These are phyloP conservation scores for Alouatta palliata DNA, from an alignment of 2,113 vertebrate species.

Conservation along the genomic window DNA sequence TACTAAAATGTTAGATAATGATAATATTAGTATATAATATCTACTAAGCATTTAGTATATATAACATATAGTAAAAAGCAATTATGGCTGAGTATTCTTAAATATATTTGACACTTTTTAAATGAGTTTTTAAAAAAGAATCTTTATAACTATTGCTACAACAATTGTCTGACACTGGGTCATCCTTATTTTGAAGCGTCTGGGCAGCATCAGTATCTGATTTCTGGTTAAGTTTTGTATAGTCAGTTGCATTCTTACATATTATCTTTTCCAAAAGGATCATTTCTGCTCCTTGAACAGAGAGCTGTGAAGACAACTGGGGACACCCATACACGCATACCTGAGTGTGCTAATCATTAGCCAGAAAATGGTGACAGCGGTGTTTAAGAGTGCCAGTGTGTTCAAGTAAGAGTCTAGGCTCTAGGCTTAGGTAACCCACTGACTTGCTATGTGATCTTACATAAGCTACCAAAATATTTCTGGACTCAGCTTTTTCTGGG, in stretches of 20 bases:
- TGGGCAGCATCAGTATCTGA: not conserved
- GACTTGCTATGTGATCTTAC: not conserved
- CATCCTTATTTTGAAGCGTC: conserved; percentile 30
- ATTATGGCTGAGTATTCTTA: conserved; percentile 15
- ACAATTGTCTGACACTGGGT: not conserved
- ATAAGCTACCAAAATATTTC: not conserved
- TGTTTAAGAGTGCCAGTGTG: not conserved
- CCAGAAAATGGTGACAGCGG: not conserved
- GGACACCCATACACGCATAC: not conserved
- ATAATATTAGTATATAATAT: not conserved
- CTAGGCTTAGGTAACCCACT: not conserved
- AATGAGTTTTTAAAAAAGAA: not conserved
- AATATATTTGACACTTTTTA: conserved; percentile 4
- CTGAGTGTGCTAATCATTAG: not conserved
- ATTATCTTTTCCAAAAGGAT: conserved; percentile 3
- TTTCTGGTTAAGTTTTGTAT: not conserved
- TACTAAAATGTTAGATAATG: not conserved
- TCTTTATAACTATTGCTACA: not conserved
- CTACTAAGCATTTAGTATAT: conserved; percentile 28
- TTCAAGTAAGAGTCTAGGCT: not conserved
- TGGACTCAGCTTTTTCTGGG: not conserved
- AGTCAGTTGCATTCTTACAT: not conserved
- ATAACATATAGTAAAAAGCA: conserved; percentile 21
- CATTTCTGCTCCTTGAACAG: not conserved
- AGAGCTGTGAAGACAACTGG: not conserved